These are phyloP conservation scores for Lacanobia oleracea DNA, from an alignment of 2,888 invertebrate species.

Conservation along the genomic window DNA sequence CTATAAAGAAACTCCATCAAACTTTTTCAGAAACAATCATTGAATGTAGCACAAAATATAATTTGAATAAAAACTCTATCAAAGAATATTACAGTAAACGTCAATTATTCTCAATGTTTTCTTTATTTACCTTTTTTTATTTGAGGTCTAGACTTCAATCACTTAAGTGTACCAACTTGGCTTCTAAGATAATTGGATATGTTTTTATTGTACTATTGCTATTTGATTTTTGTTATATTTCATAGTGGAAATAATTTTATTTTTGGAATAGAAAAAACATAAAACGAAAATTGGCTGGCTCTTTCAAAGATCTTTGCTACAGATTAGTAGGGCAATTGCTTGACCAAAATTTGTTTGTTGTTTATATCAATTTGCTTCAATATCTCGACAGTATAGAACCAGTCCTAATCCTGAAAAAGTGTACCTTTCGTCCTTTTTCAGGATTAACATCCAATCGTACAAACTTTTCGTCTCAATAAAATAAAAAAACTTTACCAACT, in stretches of 20 bases:
- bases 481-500: background rate
- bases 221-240: constrained; percentile 8
- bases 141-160: constrained; percentile 33
- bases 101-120: constrained; percentile 6
- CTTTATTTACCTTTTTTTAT: constrained; percentile 12
- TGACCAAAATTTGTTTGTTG: background rate
- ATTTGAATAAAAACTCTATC: constrained; percentile 6
- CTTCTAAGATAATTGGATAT: constrained; percentile 37
- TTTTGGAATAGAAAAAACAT: background rate
- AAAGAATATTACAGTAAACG: constrained; percentile 8
- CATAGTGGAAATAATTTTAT: background rate
- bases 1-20: background rate
- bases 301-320: background rate
- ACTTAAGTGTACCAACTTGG: constrained; percentile 19
- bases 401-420: background rate
- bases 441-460: background rate
- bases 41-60: background rate
- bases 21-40: constrained; percentile 19
- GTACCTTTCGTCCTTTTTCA: background rate
- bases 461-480: background rate
- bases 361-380: background rate
- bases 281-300: background rate
- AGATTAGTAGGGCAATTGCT: background rate
- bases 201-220: background rate
- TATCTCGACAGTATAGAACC: background rate